Evolutionary conservation across 2,113 vertebrate genomes (phyloP), one percentile per base, ranked within the genome.

Genomic region (Crotalus viridis): DNA sequence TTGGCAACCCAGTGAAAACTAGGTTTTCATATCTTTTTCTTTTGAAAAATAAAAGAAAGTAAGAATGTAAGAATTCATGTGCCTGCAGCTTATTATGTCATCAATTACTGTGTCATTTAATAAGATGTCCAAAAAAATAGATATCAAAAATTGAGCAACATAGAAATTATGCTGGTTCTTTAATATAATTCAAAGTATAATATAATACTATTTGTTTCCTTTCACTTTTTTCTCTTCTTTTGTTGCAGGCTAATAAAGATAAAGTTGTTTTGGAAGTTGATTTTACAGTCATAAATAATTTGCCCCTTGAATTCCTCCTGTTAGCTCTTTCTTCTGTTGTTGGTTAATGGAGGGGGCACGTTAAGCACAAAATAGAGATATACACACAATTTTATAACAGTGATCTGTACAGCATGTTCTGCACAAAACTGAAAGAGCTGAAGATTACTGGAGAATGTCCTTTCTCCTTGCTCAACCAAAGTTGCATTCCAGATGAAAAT

Each of bases 371-470:
- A 96, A 33, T 91, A 89, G 91, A 94, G 19, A 91, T 93, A 91
- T 93, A 93, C 33, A 94, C 33, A 85, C 90, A 93, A 24, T 91
- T 94, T 95, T 91, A 90, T 87, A 91, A 94, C 46, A 92, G 21
- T 91, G 43, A 87, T 24, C 94, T 0, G 0, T 90, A 9, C 97
- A 98, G 88, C 93, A 99, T 99, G 99, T 99, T 99, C 97, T 99
- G 99, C 96, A 98, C 99, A 59, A 99, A 99, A 98, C 97, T 99
- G 94, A 99, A 99, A 96, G 99, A 99, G 54, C 97, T 99, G 95
- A 99, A 99, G 96, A 98, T 99, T 94, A 98, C 98, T 54, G 99
- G 98, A 93, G 99, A 99, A 90, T 99, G 99, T 95, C 99, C 99
- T 12, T 99, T 99, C 97, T 99, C 99, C 94, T 96, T 98, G 95